A percentile compares a stretch with the other conserved stretches of the same genome.
Conservation (phyloP, 1,140 invertebrate genomes). For the Drosophila kurseongensis region DNA sequence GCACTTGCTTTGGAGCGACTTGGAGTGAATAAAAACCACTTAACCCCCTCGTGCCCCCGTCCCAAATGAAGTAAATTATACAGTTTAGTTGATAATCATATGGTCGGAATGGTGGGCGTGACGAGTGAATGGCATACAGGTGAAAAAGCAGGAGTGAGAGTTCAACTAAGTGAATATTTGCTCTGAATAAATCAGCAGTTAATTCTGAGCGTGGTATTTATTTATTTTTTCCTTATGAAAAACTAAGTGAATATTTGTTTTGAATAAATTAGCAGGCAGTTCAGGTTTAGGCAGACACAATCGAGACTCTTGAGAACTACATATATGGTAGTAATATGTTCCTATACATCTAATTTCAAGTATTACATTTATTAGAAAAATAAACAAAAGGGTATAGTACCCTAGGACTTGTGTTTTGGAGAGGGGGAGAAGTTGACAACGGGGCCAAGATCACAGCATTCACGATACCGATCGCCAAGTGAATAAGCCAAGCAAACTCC, state of each 20-base stretch:
- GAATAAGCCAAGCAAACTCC: constrained; percentile 13
- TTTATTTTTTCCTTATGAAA: neutral
- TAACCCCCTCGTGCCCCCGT: too few species aligned
- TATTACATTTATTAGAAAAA: neutral
- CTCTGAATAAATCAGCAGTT: constrained; percentile 37
- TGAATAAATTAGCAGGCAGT: neutral
- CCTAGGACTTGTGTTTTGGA: too few species aligned
- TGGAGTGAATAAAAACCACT: constrained; percentile 4
- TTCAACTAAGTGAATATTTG: constrained; percentile 37
- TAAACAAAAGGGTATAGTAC: constrained; percentile 1
- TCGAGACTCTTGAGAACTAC: too few species aligned
- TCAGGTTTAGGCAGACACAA: too few species aligned
- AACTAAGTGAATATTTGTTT: neutral
- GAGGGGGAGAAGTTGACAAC: constrained; percentile 12
- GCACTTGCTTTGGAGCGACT: constrained; percentile 16
- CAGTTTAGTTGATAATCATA: constrained; percentile 44
- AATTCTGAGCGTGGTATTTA: neutral
- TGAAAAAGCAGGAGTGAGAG: constrained; percentile 31
- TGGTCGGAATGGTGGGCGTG: constrained; percentile 35
- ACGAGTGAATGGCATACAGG: constrained; percentile 40
- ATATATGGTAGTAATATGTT: too few species aligned
- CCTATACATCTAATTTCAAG: too few species aligned
- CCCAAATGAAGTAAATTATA: constrained; percentile 31
- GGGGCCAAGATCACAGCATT: constrained; percentile 53
- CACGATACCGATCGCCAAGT: constrained; percentile 39